Evolutionary conservation across 1,140 invertebrate genomes (phyloP).

Genomic region (Ceratitis capitata): DNA sequence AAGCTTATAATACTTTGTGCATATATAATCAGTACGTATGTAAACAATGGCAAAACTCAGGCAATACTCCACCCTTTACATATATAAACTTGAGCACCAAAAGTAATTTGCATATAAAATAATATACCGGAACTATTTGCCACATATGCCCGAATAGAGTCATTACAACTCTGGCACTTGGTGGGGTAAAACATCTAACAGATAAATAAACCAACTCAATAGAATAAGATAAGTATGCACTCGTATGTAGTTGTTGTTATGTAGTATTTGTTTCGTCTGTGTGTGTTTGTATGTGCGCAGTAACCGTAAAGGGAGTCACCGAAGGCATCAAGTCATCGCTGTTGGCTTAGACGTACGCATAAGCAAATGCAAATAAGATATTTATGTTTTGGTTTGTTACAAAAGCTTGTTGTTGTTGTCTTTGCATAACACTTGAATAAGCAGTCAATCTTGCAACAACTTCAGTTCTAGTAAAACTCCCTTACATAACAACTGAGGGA

Average conservation of each 20-base stretch:
- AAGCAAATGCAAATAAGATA: conserved; percentile 20
- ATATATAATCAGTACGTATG: background rate
- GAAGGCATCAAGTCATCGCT: background rate
- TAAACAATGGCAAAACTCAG: background rate
- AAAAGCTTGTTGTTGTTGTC: background rate
- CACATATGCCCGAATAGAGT: background rate
- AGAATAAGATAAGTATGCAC: background rate
- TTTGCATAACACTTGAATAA: background rate
- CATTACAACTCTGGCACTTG: background rate
- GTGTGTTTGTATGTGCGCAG: background rate
- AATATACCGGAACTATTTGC: background rate
- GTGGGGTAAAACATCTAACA: background rate
- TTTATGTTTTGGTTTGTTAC: background rate
- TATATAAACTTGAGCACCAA: background rate
- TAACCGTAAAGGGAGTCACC: background rate
- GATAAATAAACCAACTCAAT: conserved; percentile 13
- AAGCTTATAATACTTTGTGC: background rate
- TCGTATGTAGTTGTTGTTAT: too few relatives aligned
- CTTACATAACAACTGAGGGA: background rate
- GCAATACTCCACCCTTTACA: too few relatives aligned
- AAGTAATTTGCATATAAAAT: conserved; percentile 14
- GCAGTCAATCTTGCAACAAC: background rate
- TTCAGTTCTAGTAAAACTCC: background rate
- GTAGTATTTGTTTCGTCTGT: too few relatives aligned
- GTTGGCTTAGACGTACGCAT: background rate